Base-by-base conservation (phyloP, 2,888 invertebrate genomes). In the Saturnia pavonia region DNA sequence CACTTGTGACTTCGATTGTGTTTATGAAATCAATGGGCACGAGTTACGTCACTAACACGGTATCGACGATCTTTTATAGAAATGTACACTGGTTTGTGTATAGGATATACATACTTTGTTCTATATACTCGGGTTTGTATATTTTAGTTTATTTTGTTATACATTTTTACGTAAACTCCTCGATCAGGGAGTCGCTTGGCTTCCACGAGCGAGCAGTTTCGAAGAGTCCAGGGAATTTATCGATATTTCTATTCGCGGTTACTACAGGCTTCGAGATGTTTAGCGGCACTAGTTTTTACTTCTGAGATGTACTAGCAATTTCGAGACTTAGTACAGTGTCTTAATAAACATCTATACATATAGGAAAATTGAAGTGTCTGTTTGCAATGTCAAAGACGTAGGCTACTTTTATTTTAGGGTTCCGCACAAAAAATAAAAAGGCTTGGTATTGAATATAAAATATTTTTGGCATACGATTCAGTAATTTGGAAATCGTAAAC, bases 11-110 rank as follows among this genome's bases (percentile, higher is more conserved):
- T 60, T 27, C 25, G 27, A 60, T 54, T 63, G 34, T 34, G 34
- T 34, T 63, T 60, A 63, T 16, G 7, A 63, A 63, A 63, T 63
- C 63, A 63, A 63, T 16, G 63, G 7, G 34, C 27, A 9, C 7
- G 25, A 16, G 6, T 34, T 34, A n/a, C 19, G 19, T 34, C 7
- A 57, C 12, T 34, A 67, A 68, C 27, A 48, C 19, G 9, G 48
- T 19, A 68, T 65, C 34, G 4, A 63, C 14, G 77, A 79, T 84
- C 81, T 84, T 87, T 88, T 83, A 83, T 82, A 65, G 3, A 65
- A 82, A 80, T 90, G 80, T 92, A 92, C 91, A 91, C 88, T 83
- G 67, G 80, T 92, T 91, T 91, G 91, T 91, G 84, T 90, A 91
- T 85, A 74, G 72, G n/a, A 78, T 75, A 78, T 86, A 85, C 82